Conservation (phyloP, 2,113 vertebrate species). For the Callocephalon fimbriatum region DNA sequence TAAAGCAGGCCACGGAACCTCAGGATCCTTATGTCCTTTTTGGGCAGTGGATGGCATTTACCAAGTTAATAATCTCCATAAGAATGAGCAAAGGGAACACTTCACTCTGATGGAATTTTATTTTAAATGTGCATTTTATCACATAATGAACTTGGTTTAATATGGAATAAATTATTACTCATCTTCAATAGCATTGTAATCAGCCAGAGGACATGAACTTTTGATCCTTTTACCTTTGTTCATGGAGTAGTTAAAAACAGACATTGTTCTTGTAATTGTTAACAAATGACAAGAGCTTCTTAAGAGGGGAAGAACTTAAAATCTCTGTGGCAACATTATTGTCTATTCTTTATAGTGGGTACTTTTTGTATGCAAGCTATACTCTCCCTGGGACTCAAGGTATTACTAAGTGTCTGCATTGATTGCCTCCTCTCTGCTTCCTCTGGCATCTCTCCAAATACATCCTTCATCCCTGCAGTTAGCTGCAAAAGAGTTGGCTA, state of each 20-base stretch:
- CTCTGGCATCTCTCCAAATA: constrained; percentile 42
- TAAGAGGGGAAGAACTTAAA: neutral
- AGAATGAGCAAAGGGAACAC: constrained; percentile 7
- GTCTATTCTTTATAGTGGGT: neutral
- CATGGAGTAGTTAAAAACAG: neutral
- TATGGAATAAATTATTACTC: neutral
- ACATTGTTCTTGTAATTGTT: neutral
- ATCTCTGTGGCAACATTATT: neutral
- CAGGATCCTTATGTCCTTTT: constrained; percentile 35
- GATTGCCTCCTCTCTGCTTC: neutral
- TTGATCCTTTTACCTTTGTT: neutral
- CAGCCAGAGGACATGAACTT: neutral
- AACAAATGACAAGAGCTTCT: neutral
- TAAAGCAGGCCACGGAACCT: constrained; percentile 35
- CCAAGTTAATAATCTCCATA: constrained; percentile 40
- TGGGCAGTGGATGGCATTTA: constrained; percentile 24
- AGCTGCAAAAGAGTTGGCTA: neutral
- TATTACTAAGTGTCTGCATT: neutral
- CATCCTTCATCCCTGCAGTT: constrained; percentile 33
- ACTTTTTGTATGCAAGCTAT: constrained; percentile 15
- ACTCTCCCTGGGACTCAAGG: neutral
- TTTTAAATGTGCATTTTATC: constrained; percentile 36
- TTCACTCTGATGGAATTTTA: neutral
- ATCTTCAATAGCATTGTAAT: constrained; percentile 24
- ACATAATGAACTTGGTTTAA: neutral